Percentiles rank a stretch among this genome's conserved stretches.
Conservation (phyloP, 1,140 invertebrate species). For the Drosophila murphyi region DNA sequence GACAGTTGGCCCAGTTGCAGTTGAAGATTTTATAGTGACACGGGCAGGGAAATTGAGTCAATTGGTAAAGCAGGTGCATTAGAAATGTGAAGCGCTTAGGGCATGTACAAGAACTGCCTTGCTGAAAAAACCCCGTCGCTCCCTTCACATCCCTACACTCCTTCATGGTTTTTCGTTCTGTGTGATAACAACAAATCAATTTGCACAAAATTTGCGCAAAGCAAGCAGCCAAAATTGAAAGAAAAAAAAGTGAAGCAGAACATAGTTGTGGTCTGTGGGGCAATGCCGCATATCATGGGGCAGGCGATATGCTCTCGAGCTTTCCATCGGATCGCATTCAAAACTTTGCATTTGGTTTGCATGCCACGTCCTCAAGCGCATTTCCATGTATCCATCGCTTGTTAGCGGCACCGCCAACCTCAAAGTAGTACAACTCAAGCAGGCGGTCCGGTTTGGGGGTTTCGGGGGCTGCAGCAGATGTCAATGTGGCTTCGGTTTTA, state of each 20-base stretch:
- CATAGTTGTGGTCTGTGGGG: constrained; percentile 34
- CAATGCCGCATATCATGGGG: constrained; percentile 34
- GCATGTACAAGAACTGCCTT: constrained; percentile 44
- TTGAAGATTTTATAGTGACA: constrained; percentile 64
- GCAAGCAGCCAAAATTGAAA: constrained; percentile 4
- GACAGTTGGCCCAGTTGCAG: constrained; percentile 75
- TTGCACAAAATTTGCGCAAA: constrained; percentile 81
- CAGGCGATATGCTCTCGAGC: not conserved
- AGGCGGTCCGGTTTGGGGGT: constrained; percentile 2
- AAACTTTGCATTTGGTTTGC: constrained; percentile 79
- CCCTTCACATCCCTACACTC: not conserved
- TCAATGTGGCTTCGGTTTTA: constrained; percentile 60
- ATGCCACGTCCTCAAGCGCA: constrained; percentile 77
- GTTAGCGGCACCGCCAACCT: constrained; percentile 65
- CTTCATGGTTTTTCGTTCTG: not conserved
- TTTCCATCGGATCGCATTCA: constrained; percentile 25
- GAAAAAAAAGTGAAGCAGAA: constrained; percentile 1
- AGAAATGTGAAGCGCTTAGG: constrained; percentile 64
- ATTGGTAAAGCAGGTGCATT: constrained; percentile 76
- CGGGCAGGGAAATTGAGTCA: constrained; percentile 75
- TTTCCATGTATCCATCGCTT: constrained; percentile 77
- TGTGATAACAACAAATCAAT: constrained; percentile 83
- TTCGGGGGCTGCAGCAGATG: constrained; percentile 46
- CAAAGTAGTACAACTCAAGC: constrained; percentile 32
- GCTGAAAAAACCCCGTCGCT: not conserved